A percentile compares a stretch with the other conserved stretches of the same genome.
phyloP scores from a whole-genome alignment of 2,113 vertebrate species.

The Dendropsophus ebraccatus region DNA sequence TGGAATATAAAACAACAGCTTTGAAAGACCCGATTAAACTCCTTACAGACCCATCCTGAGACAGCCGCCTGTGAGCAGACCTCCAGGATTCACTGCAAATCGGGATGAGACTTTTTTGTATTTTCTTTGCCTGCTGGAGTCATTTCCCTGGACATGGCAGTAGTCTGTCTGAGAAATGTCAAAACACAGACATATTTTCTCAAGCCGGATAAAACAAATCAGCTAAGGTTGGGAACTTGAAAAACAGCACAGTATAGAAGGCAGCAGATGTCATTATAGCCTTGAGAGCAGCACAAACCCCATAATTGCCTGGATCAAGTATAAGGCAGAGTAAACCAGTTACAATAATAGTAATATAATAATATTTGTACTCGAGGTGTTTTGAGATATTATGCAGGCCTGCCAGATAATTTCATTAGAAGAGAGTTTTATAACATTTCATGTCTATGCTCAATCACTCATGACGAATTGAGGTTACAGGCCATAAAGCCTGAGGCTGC shows the following conservation, averaged over 20 bases:
- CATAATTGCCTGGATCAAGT: too few relatives aligned
- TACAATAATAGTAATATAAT: too few relatives aligned
- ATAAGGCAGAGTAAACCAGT: too few relatives aligned
- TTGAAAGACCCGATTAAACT: conserved; percentile 58
- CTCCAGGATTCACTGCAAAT: conserved; percentile 1
- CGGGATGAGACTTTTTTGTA: not conserved
- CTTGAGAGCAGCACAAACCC: too few relatives aligned
- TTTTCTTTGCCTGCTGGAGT: conserved; percentile 31
- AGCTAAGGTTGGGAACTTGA: not conserved
- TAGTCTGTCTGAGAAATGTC: conserved; percentile 48
- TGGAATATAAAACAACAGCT: conserved; percentile 64
- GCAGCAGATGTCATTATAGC: too few relatives aligned
- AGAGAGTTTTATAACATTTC: too few relatives aligned
- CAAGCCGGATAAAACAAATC: not conserved
- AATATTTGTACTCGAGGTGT: too few relatives aligned
- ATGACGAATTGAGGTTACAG: too few relatives aligned
- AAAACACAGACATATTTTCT: conserved; percentile 8
- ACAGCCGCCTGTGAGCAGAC: conserved; percentile 26
- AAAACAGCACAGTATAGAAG: not conserved
- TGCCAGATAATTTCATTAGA: too few relatives aligned
- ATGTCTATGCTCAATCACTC: too few relatives aligned
- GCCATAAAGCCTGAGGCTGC: too few relatives aligned
- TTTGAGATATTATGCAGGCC: too few relatives aligned
- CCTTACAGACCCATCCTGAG: conserved; percentile 9
- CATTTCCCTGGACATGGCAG: not conserved